Base-by-base conservation (phyloP, 2,888 invertebrate species). In the Dendrolimus houi region DNA sequence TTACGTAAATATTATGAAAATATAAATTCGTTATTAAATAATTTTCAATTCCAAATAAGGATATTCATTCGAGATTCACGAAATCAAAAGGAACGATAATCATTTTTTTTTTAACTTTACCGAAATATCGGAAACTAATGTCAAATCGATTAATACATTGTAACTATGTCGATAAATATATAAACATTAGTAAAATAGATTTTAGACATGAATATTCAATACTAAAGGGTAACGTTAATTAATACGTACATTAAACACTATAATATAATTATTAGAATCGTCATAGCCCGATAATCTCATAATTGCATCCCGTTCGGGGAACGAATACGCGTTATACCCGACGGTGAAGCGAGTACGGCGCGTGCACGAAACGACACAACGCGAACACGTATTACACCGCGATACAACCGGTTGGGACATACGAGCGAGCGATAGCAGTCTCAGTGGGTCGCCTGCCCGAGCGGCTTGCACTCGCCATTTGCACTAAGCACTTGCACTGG, bases 1-100 rank as follows among this genome's bases (percentile, higher is more conserved):
- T 75, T 72, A 76, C 72, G 79, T 83, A 86, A 78, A 81, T 72
- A 72, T 81, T 84, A 85, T 75, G 77, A 87, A 87, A 88, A 87
- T 87, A 87, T 83, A 78, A 73, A 71, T 74, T 72, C 64, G 68
- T 70, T 69, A 74, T 66, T 67, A 63, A 81, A 83, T 81, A 73
- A 72, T 72, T 65, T 70, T 87, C 87, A 88, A 87, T 89, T 87
- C 87, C 87, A 76, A 79, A 78, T 71, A 66, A 77, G 63, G 62
- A 62, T 62, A 65, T 57, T 67, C 60, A 64, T 68, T 64, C 62
- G 69, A 67, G 64, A 69, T 71, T 71, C 67, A 69, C 63, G 68
- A 68, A 72, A 71, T 63, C 61, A 69, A 72, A 68, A 63, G 58
- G 65, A 73, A 63, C 66, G 75, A 78, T 77, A 77, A 76, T 75